These are phyloP conservation scores for Acanthurus tractus DNA, from an alignment of 2,797 vertebrate species.

Conservation along the genomic window DNA sequence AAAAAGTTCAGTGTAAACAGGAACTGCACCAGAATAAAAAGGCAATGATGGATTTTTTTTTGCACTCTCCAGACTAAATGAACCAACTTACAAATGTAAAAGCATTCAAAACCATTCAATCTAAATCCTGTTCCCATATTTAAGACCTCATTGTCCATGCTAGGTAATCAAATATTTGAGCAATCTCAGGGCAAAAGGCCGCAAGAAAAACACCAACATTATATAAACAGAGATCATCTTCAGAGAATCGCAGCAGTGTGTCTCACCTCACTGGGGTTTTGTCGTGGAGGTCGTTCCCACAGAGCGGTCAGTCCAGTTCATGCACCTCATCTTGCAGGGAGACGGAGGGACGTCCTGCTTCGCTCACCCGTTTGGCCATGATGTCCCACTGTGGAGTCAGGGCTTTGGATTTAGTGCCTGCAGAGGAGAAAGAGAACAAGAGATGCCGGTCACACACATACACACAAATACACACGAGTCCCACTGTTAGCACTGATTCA, in stretches of 20 bases:
- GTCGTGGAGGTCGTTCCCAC: conserved; percentile 84
- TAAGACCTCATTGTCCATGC: neutral
- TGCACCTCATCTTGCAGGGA: conserved; percentile 93
- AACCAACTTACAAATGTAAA: neutral
- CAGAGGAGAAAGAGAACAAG: conserved; percentile 14
- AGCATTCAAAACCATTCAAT: neutral
- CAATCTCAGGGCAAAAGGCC: neutral
- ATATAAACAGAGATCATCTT: neutral
- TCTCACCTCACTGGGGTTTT: conserved; percentile 88
- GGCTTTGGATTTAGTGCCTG: conserved; percentile 95
- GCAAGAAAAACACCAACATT: neutral
- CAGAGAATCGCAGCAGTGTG: neutral
- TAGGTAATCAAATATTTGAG: neutral
- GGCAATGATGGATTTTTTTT: neutral
- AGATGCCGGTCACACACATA: conserved; percentile 42
- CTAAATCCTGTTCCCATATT: neutral
- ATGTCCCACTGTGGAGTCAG: conserved; percentile 95
- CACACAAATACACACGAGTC: neutral
- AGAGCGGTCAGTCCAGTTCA: conserved; percentile 93
- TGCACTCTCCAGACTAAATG: neutral
- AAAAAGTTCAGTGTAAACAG: neutral
- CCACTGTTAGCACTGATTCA: conserved; percentile 17
- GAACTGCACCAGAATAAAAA: neutral
- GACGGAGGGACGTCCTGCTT: conserved; percentile 87
- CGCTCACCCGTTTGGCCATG: conserved; percentile 93